Conservation (phyloP, 2,113 vertebrate species). For the Ia io region DNA sequence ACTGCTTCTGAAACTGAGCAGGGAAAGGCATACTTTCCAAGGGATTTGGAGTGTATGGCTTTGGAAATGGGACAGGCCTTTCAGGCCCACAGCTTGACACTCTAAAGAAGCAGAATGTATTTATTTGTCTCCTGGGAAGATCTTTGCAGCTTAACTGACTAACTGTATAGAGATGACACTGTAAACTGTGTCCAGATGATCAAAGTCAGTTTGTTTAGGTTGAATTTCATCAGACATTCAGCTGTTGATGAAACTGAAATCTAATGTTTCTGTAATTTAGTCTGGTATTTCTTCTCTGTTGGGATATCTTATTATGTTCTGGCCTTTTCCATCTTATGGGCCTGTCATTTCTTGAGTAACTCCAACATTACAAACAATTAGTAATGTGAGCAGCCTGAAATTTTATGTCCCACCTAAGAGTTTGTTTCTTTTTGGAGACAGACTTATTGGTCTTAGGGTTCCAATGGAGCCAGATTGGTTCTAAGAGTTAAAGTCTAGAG, state of each 20-base stretch:
- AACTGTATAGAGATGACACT: background rate
- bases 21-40: slow-evolving; percentile 12
- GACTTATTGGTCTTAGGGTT: background rate
- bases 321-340: slow-evolving; percentile 10
- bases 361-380: slow-evolving; percentile 14
- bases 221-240: slow-evolving; percentile 29
- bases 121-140: background rate
- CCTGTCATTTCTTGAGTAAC: slow-evolving; percentile 54
- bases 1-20: slow-evolving; percentile 38
- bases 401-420: background rate
- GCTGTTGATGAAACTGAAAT: slow-evolving; percentile 38
- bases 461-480: background rate
- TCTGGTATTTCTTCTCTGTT: slow-evolving; percentile 20
- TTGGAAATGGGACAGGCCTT: slow-evolving; percentile 6
- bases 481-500: slow-evolving; percentile 28
- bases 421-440: slow-evolving; percentile 12
- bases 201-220: slow-evolving; percentile 29
- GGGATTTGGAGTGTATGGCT: background rate
- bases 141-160: background rate
- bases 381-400: slow-evolving; percentile 20
- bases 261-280: background rate
- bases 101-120: slow-evolving; percentile 23
- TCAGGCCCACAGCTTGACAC: background rate
- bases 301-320: slow-evolving; percentile 14
- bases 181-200: slow-evolving; percentile 9